Conservation (phyloP, 1,140 invertebrate genomes). For the Drosophila tristis region DNA sequence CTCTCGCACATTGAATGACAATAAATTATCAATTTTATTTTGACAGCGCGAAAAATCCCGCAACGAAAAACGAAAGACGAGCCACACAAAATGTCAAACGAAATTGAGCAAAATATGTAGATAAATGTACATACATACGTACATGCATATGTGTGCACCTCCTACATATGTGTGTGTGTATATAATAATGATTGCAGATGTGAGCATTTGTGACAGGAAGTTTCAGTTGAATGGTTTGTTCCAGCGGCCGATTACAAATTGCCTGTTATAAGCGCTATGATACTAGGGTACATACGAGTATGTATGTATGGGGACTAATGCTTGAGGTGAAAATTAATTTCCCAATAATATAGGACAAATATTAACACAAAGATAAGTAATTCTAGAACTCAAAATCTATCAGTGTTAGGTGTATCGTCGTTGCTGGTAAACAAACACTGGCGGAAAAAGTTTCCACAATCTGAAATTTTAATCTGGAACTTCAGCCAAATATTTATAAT, state of each 20-base stretch:
- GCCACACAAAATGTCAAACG: constrained; percentile 65
- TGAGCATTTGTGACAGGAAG: constrained; percentile 73
- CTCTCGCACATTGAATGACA: constrained; percentile 77
- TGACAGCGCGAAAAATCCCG: constrained; percentile 78
- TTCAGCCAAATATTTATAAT: too few species aligned
- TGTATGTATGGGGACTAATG: too few species aligned
- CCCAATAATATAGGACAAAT: not conserved
- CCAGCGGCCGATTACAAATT: constrained; percentile 72
- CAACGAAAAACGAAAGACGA: constrained; percentile 57
- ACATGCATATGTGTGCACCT: constrained; percentile 17
- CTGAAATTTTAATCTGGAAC: too few species aligned
- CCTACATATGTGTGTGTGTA: not conserved
- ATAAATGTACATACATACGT: not conserved
- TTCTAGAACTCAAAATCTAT: too few species aligned
- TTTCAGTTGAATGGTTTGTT: constrained; percentile 81
- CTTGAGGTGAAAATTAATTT: too few species aligned
- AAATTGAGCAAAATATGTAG: constrained; percentile 77
- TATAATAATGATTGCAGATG: constrained; percentile 53
- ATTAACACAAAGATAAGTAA: not conserved
- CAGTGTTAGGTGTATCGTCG: too few species aligned
- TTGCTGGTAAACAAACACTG: too few species aligned
- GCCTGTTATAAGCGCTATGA: constrained; percentile 17
- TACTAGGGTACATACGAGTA: not conserved
- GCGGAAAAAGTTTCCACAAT: too few species aligned
- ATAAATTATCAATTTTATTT: constrained; percentile 84